These are phyloP conservation scores for Mythimna lalbum DNA, from an alignment of 2,888 invertebrate species.

Conservation along the genomic window DNA sequence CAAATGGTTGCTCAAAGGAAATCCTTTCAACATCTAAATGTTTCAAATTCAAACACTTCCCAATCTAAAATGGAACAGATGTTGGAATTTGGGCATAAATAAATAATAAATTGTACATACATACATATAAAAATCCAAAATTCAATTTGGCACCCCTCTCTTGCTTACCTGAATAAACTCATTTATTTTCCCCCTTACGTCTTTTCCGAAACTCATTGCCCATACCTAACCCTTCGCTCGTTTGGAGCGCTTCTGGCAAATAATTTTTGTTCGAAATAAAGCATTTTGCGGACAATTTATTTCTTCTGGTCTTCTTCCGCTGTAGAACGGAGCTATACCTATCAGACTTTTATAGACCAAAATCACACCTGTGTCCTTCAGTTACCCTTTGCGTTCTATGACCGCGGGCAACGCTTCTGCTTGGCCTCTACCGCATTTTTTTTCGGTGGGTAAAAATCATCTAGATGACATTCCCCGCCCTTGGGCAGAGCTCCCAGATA, in stretches of 20 bases:
- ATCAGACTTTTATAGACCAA: too few relatives aligned
- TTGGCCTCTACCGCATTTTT: too few relatives aligned
- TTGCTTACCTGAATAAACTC: constrained; percentile 35
- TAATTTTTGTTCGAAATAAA: not conserved
- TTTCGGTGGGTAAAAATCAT: too few relatives aligned
- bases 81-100: constrained; percentile 32
- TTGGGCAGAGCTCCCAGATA: too few relatives aligned
- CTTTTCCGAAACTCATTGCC: constrained; percentile 21
- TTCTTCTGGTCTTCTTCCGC: too few relatives aligned
- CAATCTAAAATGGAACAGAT: constrained; percentile 23
- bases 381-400: too few relatives aligned
- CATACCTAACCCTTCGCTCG: not conserved
- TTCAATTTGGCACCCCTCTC: constrained; percentile 38
- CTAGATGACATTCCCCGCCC: too few relatives aligned
- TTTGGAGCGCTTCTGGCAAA: not conserved
- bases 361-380: too few relatives aligned
- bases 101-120: constrained; percentile 33
- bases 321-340: too few relatives aligned
- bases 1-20: not conserved
- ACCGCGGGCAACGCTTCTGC: too few relatives aligned
- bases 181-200: constrained; percentile 35
- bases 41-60: not conserved
- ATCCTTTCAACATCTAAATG: not conserved
- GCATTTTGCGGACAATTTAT: not conserved
- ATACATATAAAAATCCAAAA: constrained; percentile 17